A percentile compares a stretch with the other conserved stretches of the same genome.
These are phyloP conservation scores for Halesus radiatus DNA, from an alignment of 1,140 invertebrate species.

Conservation along the genomic window DNA sequence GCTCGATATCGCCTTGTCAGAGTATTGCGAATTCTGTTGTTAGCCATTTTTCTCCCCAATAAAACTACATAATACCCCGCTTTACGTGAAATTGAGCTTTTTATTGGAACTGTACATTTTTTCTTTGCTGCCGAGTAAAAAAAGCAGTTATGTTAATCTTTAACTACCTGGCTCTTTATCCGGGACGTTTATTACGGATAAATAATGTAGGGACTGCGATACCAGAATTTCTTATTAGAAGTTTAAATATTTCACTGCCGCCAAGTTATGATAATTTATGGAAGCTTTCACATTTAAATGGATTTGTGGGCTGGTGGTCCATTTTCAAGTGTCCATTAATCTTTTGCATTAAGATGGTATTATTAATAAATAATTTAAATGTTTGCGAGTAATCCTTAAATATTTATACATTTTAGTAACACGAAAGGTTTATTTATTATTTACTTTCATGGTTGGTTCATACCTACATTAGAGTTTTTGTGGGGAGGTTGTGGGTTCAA, in stretches of 20 bases:
- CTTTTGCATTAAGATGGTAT: no score
- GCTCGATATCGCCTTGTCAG: slow-evolving; percentile 2
- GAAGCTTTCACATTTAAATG: not conserved
- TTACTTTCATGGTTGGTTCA: no score
- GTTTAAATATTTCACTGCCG: slow-evolving; percentile 2
- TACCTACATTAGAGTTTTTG: no score
- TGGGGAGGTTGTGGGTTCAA: no score
- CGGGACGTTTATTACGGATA: slow-evolving; percentile 11
- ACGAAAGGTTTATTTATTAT: no score
- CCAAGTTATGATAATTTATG: not conserved
- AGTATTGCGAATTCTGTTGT: slow-evolving; percentile 15
- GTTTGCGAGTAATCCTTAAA: no score
- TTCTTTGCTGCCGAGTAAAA: not conserved
- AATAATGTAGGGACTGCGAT: slow-evolving; percentile 13
- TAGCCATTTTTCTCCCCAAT: slow-evolving; percentile 26
- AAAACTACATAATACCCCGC: slow-evolving; percentile 18
- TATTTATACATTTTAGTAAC: no score
- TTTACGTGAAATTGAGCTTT: slow-evolving; percentile 4
- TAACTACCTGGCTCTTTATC: slow-evolving; percentile 3
- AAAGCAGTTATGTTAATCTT: not conserved
- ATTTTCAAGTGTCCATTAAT: no score
- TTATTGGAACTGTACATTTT: slow-evolving; percentile 24
- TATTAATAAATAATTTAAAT: no score
- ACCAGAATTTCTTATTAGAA: not conserved
- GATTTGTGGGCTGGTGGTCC: no score